Evolutionary conservation across 1,140 invertebrate species (phyloP).

Genomic region (Agrilus planipennis): DNA sequence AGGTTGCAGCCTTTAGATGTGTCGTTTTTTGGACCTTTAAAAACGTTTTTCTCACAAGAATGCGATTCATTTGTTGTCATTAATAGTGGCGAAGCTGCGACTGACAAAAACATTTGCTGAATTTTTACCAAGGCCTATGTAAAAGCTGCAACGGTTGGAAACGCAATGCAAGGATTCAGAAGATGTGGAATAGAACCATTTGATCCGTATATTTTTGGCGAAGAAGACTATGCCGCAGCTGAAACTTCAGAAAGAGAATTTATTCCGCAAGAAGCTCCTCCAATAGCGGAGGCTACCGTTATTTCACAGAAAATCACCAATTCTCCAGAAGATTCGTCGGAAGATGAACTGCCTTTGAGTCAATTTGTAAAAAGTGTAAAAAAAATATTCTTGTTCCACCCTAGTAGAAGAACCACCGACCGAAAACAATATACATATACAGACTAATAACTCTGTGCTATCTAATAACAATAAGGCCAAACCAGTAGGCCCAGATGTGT

Average conservation of each 20-base stretch:
- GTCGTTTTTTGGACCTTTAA: constrained; percentile 22
- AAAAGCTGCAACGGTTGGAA: constrained; percentile 4
- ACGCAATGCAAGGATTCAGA: constrained; percentile 1
- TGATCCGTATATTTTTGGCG: constrained; percentile 3
- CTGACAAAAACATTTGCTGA: constrained; percentile 6
- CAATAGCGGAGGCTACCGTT: too few species aligned
- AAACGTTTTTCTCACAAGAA: constrained; percentile 9
- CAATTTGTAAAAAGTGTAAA: too few species aligned
- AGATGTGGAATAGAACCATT: constrained; percentile 8
- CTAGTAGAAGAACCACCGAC: too few species aligned
- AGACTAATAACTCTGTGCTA: too few species aligned
- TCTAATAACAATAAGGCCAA: too few species aligned
- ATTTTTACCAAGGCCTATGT: constrained; percentile 5
- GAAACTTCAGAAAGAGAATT: background rate
- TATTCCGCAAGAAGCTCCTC: too few species aligned
- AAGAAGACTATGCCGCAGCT: constrained; percentile 5
- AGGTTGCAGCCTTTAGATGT: constrained; percentile 22
- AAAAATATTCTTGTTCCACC: too few species aligned
- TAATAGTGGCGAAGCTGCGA: constrained; percentile 11
- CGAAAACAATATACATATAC: too few species aligned
- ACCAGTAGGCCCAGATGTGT: too few species aligned
- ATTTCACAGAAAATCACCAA: too few species aligned
- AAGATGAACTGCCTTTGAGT: too few species aligned
- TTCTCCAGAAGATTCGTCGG: too few species aligned
- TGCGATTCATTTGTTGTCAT: constrained; percentile 8